Percentiles rank a stretch among this genome's conserved stretches.
These are phyloP conservation scores for Pararge aegeria DNA, from an alignment of 1,140 invertebrate species.

Conservation along the genomic window DNA sequence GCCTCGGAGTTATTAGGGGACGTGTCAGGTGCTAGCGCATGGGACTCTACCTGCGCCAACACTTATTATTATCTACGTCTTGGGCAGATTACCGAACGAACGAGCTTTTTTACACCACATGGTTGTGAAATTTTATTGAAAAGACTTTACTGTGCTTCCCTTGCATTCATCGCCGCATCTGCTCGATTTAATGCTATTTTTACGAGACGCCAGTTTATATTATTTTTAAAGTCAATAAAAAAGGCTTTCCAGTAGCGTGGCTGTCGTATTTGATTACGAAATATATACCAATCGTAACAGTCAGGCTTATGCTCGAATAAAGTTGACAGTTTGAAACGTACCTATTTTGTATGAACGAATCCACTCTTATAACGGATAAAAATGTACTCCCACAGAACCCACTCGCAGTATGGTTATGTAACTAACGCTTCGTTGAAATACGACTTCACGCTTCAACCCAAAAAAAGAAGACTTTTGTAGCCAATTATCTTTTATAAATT, in stretches of 20 bases:
- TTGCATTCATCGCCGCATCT: slow-evolving; percentile 18
- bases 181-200: slow-evolving; percentile 26
- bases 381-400: too few relatives aligned
- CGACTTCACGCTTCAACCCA: too few relatives aligned
- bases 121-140: slow-evolving; percentile 9
- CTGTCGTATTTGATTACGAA: slow-evolving; percentile 5
- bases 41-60: slow-evolving; percentile 47
- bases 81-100: slow-evolving; percentile 15
- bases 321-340: background rate
- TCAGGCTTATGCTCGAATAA: background rate
- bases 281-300: background rate
- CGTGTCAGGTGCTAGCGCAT: slow-evolving; percentile 60
- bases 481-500: too few relatives aligned
- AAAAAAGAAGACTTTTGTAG: too few relatives aligned
- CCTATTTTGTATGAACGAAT: background rate
- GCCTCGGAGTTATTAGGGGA: slow-evolving; percentile 34
- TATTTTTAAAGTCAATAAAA: slow-evolving; percentile 25
- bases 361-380: too few relatives aligned
- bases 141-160: background rate
- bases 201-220: slow-evolving; percentile 29
- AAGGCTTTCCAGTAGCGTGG: slow-evolving; percentile 1
- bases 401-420: too few relatives aligned
- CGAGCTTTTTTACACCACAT: slow-evolving; percentile 7
- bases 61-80: slow-evolving; percentile 33
- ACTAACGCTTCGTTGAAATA: too few relatives aligned